Conservation (phyloP, 2,113 vertebrate species). For the Neodontobutis hainanensis region DNA sequence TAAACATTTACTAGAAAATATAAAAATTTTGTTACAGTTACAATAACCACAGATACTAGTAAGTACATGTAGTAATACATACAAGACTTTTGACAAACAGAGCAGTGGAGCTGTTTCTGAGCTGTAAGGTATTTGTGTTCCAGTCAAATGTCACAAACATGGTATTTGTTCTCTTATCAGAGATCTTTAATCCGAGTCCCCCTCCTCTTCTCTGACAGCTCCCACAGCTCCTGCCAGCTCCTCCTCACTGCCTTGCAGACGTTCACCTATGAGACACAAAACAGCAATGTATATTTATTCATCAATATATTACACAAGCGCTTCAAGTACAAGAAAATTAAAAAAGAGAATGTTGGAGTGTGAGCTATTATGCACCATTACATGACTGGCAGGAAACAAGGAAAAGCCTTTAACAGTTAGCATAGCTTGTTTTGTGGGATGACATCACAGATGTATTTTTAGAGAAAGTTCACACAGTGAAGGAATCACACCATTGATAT, state of each 20-base stretch:
- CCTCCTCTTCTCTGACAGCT: conserved; percentile 75
- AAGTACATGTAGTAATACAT: conserved; percentile 16
- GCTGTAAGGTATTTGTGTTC: neutral
- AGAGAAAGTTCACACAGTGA: conserved; percentile 32
- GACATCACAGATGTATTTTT: too few species aligned
- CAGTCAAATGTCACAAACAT: neutral
- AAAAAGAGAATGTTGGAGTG: neutral
- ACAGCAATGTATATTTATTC: neutral
- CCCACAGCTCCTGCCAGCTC: conserved; percentile 83
- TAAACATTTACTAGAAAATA: conserved; percentile 56
- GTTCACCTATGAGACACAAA: conserved; percentile 81
- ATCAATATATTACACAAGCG: neutral
- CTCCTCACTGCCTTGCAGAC: conserved; percentile 88
- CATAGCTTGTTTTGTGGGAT: too few species aligned
- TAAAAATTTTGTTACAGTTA: conserved; percentile 34
- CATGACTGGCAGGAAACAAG: neutral
- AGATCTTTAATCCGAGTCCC: conserved; percentile 86
- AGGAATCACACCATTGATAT: conserved; percentile 39
- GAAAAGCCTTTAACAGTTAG: conserved; percentile 7
- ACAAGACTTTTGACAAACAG: too few species aligned
- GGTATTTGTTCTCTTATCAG: neutral
- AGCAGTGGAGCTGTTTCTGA: conserved; percentile 19
- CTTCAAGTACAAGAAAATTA: too few species aligned
- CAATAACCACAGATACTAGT: conserved; percentile 9
- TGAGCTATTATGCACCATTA: neutral